Evolutionary conservation across 2,113 vertebrate genomes (phyloP).

Genomic region (Herpailurus yagouaroundi): DNA sequence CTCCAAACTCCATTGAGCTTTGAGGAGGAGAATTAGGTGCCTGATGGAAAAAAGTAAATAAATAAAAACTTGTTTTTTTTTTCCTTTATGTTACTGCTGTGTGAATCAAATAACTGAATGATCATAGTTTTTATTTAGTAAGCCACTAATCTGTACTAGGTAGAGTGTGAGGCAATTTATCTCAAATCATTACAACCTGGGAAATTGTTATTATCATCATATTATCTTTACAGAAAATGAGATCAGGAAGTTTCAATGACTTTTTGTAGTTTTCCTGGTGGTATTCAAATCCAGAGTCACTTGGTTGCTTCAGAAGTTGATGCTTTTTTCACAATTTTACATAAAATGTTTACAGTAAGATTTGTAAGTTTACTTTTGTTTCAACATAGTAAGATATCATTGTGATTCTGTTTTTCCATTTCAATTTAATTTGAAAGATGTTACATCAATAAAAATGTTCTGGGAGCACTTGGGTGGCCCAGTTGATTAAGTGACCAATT

Average conservation of each 20-base stretch:
- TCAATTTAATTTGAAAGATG: not conserved
- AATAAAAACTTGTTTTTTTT: not conserved
- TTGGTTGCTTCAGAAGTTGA: not conserved
- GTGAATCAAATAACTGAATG: not conserved
- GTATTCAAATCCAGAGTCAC: not conserved
- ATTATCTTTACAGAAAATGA: not conserved
- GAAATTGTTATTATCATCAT: not conserved
- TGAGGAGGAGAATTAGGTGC: not conserved
- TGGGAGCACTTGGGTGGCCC: too few species aligned
- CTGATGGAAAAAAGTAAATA: not conserved
- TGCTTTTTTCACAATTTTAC: not conserved
- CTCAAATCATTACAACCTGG: not conserved
- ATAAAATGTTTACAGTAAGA: not conserved
- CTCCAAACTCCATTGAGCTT: not conserved
- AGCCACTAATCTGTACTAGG: not conserved
- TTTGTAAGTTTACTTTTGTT: not conserved
- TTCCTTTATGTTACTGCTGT: not conserved
- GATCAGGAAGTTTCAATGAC: not conserved
- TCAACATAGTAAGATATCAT: not conserved
- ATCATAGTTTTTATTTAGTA: not conserved
- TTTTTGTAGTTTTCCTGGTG: slow-evolving; percentile 30
- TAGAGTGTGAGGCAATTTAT: not conserved
- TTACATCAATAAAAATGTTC: not conserved
- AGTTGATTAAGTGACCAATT: too few species aligned
- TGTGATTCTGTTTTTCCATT: not conserved